Conservation (phyloP, 2,797 vertebrate species). For the Harpagifer antarcticus region DNA sequence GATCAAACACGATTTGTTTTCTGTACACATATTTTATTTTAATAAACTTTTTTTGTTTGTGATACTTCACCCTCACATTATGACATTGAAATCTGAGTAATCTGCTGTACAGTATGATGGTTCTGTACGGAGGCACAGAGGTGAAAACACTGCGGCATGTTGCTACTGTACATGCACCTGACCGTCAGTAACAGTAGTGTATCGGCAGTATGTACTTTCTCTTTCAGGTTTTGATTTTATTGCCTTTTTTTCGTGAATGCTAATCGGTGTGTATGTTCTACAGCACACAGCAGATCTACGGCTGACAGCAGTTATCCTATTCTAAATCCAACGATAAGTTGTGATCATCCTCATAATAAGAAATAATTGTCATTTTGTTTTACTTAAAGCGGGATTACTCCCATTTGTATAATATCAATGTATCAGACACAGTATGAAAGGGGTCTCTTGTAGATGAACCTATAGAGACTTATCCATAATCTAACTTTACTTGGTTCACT, state of each 20-base stretch:
- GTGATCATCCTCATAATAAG: no score
- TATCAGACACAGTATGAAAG: no score
- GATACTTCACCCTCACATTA: conserved; percentile 37
- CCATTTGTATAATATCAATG: no score
- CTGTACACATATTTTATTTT: conserved; percentile 44
- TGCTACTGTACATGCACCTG: neutral
- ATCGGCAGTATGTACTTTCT: neutral
- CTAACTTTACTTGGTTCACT: no score
- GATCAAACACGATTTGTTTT: conserved; percentile 48
- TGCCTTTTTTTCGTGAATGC: neutral
- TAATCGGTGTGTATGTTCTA: neutral
- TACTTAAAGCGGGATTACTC: no score
- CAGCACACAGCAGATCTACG: neutral
- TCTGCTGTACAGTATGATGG: conserved; percentile 7
- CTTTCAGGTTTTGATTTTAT: neutral
- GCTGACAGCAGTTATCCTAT: neutral
- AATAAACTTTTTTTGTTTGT: conserved; percentile 23
- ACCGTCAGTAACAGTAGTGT: neutral
- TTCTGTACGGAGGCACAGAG: neutral
- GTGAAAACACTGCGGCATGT: no score
- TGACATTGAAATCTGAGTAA: conserved; percentile 22
- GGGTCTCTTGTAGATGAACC: no score
- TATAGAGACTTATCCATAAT: no score
- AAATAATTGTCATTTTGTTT: no score
- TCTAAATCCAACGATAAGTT: no score